Evolutionary conservation across 2,113 vertebrate genomes (phyloP).

Genomic region (Carassius carassius): DNA sequence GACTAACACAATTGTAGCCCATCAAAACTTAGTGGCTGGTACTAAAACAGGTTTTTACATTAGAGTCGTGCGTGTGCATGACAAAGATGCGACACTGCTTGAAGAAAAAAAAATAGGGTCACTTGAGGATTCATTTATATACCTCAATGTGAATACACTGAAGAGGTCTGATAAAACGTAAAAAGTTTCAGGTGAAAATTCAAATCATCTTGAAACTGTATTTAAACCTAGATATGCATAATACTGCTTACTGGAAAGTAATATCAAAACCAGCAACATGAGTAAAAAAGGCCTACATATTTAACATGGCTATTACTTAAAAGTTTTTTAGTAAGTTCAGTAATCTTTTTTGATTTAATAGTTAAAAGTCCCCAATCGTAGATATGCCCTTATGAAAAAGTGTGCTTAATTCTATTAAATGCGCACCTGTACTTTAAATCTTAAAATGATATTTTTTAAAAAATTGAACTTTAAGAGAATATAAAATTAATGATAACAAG

Average conservation of each 20-base stretch:
- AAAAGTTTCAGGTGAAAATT: not conserved
- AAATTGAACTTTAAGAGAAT: not conserved
- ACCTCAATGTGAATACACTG: not conserved
- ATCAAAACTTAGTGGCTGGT: not conserved
- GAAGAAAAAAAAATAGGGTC: not conserved
- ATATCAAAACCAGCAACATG: slow-evolving; percentile 8
- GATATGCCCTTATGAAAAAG: not conserved
- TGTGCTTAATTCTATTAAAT: not conserved
- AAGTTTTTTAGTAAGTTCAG: not conserved
- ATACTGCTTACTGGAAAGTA: not conserved
- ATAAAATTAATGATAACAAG: not conserved
- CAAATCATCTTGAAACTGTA: slow-evolving; percentile 1
- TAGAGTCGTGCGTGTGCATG: not conserved
- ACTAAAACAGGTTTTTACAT: slow-evolving; percentile 3
- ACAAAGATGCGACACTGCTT: not conserved
- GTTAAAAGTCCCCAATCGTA: not conserved
- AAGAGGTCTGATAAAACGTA: not conserved
- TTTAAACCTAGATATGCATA: not conserved
- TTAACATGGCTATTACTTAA: not conserved
- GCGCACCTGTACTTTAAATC: not conserved
- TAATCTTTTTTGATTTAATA: not conserved
- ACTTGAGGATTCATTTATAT: not conserved
- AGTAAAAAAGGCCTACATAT: not conserved
- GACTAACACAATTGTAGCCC: slow-evolving; percentile 20
- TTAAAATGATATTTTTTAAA: not conserved